Conservation (phyloP, 2,113 vertebrate species). For the Dasypus novemcinctus region DNA sequence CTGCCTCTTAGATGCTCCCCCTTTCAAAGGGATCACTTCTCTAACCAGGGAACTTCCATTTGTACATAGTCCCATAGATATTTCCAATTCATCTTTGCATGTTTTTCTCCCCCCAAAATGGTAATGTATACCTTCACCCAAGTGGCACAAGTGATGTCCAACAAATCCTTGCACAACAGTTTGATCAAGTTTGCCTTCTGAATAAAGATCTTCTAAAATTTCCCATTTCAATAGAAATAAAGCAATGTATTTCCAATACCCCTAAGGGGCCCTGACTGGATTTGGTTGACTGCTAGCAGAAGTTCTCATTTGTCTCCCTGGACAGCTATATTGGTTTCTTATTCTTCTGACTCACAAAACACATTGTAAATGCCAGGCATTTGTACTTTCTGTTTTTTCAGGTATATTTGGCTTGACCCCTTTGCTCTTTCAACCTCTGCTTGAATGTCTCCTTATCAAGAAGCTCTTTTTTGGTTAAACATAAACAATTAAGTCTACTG, state of each 20-base stretch:
- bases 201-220: not conserved
- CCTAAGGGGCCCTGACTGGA: not conserved
- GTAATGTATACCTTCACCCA: too few relatives aligned
- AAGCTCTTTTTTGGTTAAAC: not conserved
- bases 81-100: too few relatives aligned
- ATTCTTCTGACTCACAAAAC: not conserved
- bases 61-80: too few relatives aligned
- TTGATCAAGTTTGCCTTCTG: not conserved
- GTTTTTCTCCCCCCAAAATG: too few relatives aligned
- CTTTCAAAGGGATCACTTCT: too few relatives aligned
- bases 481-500: not conserved
- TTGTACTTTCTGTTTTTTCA: not conserved
- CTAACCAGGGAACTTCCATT: too few relatives aligned
- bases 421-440: not conserved
- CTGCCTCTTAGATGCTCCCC: too few relatives aligned
- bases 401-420: too few relatives aligned
- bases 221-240: not conserved
- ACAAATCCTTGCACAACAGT: not conserved
- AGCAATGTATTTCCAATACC: not conserved
- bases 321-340: not conserved
- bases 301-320: not conserved
- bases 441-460: not conserved
- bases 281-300: not conserved
- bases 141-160: not conserved
- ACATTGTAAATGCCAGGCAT: not conserved